Base-by-base conservation (phyloP, 2,113 vertebrate species). In the Semicossyphus pulcher region DNA sequence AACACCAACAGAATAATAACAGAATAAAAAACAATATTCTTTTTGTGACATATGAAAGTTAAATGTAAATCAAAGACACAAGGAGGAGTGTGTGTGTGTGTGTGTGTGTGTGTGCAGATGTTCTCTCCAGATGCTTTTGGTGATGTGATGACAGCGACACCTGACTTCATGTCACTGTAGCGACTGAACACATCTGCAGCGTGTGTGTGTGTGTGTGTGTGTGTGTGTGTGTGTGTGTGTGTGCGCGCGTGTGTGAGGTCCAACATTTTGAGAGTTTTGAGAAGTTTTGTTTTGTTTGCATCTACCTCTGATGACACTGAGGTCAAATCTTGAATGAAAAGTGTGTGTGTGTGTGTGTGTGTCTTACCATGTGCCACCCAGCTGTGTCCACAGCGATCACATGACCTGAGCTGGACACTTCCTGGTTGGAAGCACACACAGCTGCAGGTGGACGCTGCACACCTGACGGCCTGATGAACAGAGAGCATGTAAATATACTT, bases 341-440 rank as follows among this genome's bases (percentile, higher is more conserved):
- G n/a, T n/a, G n/a, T 34, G 32, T 34, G 37, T 12, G 37, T 49
- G 60, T 34, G 11, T 56, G 37, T 45, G 60, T 44, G 37, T 21
- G 25, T 56, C 25, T 56, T 44, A 91, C 88, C 88, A 9, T 91
- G 90, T 2, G 37, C 60, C 45, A 90, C 86, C 90, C 88, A 92
- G 79, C 88, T 26, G 47, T 88, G 90, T 67, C 85, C 80, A 12
- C 90, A 92, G 56, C 21, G 57, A 7, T 86, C 89, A 81, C 90
- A 92, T 70, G 87, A 88, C 74, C 89, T 76, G 41, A 75, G 47
- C 4, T 72, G 64, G 42, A 37, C 47, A 4, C 64, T 60, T 72
- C 69, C 83, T 29, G 86, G 83, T 47, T 28, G 77, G 73, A 91
- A 92, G 4, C 57, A 29, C 2, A 11, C 3, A 11, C 90, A 91